Conservation (phyloP, 2,113 vertebrate species). For the Phalacrocorax brasilianus region DNA sequence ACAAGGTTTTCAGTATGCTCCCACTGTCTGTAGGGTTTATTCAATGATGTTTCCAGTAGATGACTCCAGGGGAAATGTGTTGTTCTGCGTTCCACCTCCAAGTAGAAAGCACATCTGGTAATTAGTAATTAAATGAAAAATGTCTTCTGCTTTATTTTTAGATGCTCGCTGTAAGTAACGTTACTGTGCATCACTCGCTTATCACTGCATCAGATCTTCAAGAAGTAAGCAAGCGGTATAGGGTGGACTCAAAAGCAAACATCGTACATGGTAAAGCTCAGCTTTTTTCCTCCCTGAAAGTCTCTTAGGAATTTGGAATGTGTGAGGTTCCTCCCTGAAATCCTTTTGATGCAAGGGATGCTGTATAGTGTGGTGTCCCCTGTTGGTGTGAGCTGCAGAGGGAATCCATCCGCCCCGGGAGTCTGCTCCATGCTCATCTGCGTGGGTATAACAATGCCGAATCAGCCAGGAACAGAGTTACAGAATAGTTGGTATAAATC, state of each 20-base stretch:
- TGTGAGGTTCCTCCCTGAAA: not conserved
- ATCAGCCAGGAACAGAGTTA: not conserved
- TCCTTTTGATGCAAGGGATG: accelerated
- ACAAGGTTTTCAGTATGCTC: accelerated
- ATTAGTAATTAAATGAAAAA: not conserved
- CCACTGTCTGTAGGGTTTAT: accelerated
- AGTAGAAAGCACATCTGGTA: not conserved
- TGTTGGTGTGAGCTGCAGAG: accelerated
- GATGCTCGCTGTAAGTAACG: conserved; percentile 80
- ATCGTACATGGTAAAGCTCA: conserved; percentile 87
- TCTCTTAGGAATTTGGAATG: accelerated
- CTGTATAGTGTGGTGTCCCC: accelerated
- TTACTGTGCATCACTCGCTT: conserved; percentile 76
- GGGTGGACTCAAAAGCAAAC: conserved; percentile 84
- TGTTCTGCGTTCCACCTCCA: not conserved
- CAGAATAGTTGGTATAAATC: accelerated
- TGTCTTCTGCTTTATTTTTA: conserved; percentile 48
- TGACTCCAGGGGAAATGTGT: not conserved
- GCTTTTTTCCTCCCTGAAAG: accelerated
- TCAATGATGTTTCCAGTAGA: not conserved
- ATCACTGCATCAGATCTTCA: conserved; percentile 79
- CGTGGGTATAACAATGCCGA: accelerated
- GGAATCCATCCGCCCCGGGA: accelerated
- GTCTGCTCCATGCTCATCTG: not conserved
- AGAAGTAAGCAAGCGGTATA: conserved; percentile 80